Evolutionary conservation across 2,797 vertebrate species (phyloP), one percentile per base, ranked within the genome.

Genomic region (Florisuga fusca): DNA sequence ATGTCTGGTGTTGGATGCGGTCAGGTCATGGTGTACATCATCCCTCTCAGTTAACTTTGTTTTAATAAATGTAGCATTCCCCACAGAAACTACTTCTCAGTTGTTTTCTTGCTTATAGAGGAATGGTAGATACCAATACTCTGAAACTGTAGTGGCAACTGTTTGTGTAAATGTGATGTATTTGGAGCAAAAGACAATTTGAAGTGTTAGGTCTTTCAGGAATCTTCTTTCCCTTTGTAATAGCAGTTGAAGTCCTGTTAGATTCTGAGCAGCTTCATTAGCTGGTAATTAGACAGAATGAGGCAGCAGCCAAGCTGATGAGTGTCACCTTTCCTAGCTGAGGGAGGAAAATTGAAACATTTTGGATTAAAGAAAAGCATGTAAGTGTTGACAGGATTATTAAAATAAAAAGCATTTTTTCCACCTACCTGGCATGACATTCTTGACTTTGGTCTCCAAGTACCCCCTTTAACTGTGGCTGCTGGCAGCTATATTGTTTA

Each of bases 401-500:
- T 90, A 69, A 79, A 85, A 19, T 23, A 66, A 69, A 87, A 80
- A 36, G 3, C 3, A 23, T 54, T 85, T 83, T 14, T 67, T 26
- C 33, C 33, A 12, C 20, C 41, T 85, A 16, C 12, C 34, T 73
- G 25, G 31, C 7, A 25, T 45, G 36, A 23, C 9, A 14, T 50
- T 72, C 29, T 69, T 79, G 46, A 8, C 22, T 38, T 62, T 51
- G 9, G 8, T 61, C 38, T 74, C 29, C 20, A 43, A 68, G 33
- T n/a, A 43, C 22, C 23, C 9, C 9, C 12, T 11, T 76, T 38
- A 45, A 12, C 11, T 57, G 27, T 55, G 33, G 10, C 23, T 71
- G 25, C 43, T 66, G 67, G 18, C 25, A 55, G 2, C 7, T 0
- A 0, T 66, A 5, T 53, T 75, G 18, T n/a, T 82, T 45, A 23